Evolutionary conservation across 2,797 vertebrate species (phyloP), one percentile per base, ranked within the genome.

Genomic region (Smutsia gigantea): DNA sequence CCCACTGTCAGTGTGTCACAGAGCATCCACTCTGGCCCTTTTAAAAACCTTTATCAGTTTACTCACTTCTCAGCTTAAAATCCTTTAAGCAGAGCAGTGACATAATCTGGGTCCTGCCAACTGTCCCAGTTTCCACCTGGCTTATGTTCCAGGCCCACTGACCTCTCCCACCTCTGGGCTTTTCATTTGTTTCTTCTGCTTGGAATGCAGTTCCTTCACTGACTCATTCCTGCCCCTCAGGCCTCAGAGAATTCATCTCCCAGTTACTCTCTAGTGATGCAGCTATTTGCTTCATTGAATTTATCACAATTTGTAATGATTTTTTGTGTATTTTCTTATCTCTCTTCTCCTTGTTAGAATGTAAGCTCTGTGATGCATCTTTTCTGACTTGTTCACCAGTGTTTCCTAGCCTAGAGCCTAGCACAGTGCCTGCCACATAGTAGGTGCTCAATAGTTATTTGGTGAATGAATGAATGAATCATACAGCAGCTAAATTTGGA

Each of bases 111-210:
- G 61, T 93, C 79, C 84, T 93, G 18, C 46, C 27, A n/a, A 79
- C 49, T 86, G 75, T 37, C 31, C 25, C n/a, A 57, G 2, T 87
- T 91, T 84, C 75, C n/a, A 66, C 75, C 55, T 75, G 27, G 18
- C 14, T 92, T 25, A 25, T 86, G 29, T 63, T 93, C n/a, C 25
- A 53, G 49, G 29, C 3, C 7, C 9, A 53, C 29, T 74, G 31
- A 31, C 29, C 2, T 84, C 61, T 86, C 29, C 75, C 42, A 87
- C 37, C 9, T 78, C 61, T 90, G 75, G 79, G 23, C 25, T 92
- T 89, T 82, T 88, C 25, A 82, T 78, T 34, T 87, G 37, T 93
- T 93, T 75, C 64, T 95, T 95, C 49, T 91, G 37, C 27, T 39
- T 81, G 63, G 81, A 93, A 85, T 85, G 31, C 1, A 55, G 21